Evolutionary conservation across 2,113 vertebrate species (phyloP), one percentile per base, ranked within the genome.

Genomic region (Speoplatyrhinus poulsoni): DNA sequence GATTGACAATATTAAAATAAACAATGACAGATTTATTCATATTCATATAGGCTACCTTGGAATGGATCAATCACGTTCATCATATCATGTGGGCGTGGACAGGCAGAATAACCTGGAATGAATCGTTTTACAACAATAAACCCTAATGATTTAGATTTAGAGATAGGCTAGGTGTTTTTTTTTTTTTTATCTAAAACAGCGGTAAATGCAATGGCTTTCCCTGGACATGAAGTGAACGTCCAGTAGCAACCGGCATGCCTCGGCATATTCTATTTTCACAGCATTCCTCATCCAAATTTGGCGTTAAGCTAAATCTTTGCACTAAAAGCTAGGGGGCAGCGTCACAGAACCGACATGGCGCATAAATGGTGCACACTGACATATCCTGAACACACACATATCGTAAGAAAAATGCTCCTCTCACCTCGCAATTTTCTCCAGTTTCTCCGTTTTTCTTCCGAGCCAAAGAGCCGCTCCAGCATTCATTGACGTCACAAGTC

Each of bases 401-500:
- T 76, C 80, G 62, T 68, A 63, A 62, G 55, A 81, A 78, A 85
- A 84, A 87, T 64, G 76, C 79, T 78, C 75, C 65, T 82, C 91
- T 93, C 90, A 93, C 92, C 92, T 91, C 81, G 79, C 76, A 81
- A 62, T 82, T 81, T 78, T 90, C 87, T 90, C 81, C 86, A 81
- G 91, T 88, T 89, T 90, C 86, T 90, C 85, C 75, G 89, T 89
- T 91, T 87, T 89, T 87, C 73, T 67, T 84, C 81, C 77, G 75
- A 80, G 87, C 81, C 82, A 81, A 89, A 87, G 85, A 91, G 79
- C 87, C 79, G 90, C 88, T 90, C 83, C 71, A 85, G 87, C 85
- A 77, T 69, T 77, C 79, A 54, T 71, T 93, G 92, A 93, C 92
- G 92, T 93, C 92, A 93, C 90, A 72, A 76, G 79, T 89, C 73